These are phyloP conservation scores for Mastigias papua DNA, from an alignment of 30 jellyfish, hydroid and myxozoan species.

Conservation along the genomic window DNA sequence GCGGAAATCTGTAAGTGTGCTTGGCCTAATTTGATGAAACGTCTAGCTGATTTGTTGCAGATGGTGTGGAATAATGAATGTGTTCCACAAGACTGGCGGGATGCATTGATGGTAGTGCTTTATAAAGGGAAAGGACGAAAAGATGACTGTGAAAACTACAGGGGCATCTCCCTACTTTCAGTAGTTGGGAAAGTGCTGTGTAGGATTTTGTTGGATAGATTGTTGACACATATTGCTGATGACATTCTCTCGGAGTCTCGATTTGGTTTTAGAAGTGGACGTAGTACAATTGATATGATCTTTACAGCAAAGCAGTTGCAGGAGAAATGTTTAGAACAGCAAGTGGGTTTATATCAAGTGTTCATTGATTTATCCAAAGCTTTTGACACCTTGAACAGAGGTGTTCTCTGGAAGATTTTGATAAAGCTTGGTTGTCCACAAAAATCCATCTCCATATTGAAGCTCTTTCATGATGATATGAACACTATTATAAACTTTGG, in stretches of 20 bases:
- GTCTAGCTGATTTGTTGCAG: background rate
- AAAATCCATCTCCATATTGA: no score
- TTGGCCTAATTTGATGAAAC: background rate
- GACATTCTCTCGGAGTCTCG: background rate
- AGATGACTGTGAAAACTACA: background rate
- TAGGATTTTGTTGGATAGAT: background rate
- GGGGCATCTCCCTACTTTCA: background rate
- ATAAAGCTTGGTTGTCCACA: background rate
- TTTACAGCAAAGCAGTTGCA: background rate
- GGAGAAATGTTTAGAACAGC: background rate
- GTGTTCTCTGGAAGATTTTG: background rate
- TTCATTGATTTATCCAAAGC: no score
- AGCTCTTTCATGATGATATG: background rate
- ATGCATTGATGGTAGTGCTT: background rate
- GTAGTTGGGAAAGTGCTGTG: background rate
- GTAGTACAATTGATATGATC: background rate
- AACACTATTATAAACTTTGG: background rate
- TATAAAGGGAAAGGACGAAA: background rate
- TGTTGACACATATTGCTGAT: background rate
- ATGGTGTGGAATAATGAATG: background rate
- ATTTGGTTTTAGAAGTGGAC: background rate
- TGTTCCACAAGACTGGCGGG: background rate
- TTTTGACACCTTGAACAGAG: background rate
- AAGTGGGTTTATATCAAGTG: background rate
- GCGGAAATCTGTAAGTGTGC: background rate